phyloP scores from a whole-genome alignment of 2,888 invertebrate species.

The Drosophila kambysellisi region DNA sequence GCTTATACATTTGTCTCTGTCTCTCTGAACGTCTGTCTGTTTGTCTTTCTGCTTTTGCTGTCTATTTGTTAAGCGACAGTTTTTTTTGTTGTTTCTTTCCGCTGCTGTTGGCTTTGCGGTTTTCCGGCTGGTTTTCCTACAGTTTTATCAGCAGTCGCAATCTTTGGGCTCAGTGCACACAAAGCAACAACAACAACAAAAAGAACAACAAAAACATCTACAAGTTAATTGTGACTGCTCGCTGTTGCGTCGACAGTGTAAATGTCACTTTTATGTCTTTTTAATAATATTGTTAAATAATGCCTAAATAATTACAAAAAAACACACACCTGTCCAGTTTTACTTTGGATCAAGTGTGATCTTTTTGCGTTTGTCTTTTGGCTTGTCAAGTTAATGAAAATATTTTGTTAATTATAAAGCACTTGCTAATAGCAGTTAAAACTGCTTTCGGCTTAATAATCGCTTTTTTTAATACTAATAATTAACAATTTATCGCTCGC shows the following conservation, averaged over 20 bases:
- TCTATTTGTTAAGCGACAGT: conserved; percentile 58
- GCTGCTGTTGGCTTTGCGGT: conserved; percentile 57
- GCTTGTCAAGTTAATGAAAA: conserved; percentile 6
- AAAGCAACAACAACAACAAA: conserved; percentile 25
- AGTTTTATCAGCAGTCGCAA: conserved; percentile 56
- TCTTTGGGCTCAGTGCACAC: conserved; percentile 57
- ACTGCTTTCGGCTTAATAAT: background rate
- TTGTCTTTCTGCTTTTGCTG: conserved; percentile 8
- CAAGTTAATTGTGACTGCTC: conserved; percentile 45
- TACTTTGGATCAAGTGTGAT: background rate
- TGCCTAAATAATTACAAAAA: conserved; percentile 38
- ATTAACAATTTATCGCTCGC: background rate
- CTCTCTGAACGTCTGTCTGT: conserved; percentile 1
- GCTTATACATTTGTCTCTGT: conserved; percentile 33
- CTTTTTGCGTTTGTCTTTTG: background rate
- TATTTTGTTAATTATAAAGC: conserved; percentile 1
- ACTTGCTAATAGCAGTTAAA: background rate
- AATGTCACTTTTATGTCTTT: conserved; percentile 70
- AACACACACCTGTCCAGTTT: background rate
- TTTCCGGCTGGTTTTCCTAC: conserved; percentile 66
- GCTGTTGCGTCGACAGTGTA: conserved; percentile 37
- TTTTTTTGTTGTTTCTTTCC: conserved; percentile 27
- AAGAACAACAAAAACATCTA: conserved; percentile 17
- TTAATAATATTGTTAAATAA: conserved; percentile 66
- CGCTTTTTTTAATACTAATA: background rate